Base-by-base conservation (phyloP, 2,888 invertebrate genomes). In the Pardosa pseudoannulata region DNA sequence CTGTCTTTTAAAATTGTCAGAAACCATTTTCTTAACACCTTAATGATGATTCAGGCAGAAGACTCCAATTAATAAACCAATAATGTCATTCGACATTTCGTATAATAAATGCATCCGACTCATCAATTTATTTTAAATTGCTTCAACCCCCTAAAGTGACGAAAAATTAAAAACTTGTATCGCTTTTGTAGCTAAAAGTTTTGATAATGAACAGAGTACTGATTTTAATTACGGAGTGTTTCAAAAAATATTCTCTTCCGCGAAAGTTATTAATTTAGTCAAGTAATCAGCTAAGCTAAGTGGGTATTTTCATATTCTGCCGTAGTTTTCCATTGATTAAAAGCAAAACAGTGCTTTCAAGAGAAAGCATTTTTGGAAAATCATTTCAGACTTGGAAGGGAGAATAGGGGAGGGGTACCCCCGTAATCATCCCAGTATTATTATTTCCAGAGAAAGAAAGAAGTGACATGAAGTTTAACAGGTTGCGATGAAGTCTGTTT, bases 191-290 rank as follows among this genome's bases (percentile, higher is more conserved):
- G 56, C 31, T 39, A 27, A 67, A 67, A 46, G 29, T 82, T 75
- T 76, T 39, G 64, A 31, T 65, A 82, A 71, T 82, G 46, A 82
- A 71, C 29, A 75, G 64, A 46, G 32, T 50, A 62, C 46, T 62
- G 41, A 75, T 75, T 75, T 82, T 64, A 82, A 75, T 82, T 75
- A 70, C 70, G 76, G 70, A 36, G 70, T 68, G 56, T 71, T 41
- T 76, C 28, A 64, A 67, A 82, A 70, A 75, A 71, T 46, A 41
- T 11, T 79, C 28, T 67, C 32, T 50, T 68, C 23, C 27, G n/a
- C 39, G 39, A 64, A 71, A 82, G 71, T 76, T 71, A 71, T 71
- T 82, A 82, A 82, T 76, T 82, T 70, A 23, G 71, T 46, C 32
- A 62, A 56, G 62, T 73, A 73, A 73, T 73, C 73, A 73, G 46